Conservation (phyloP, 2,888 invertebrate species). For the Pteria penguin region DNA sequence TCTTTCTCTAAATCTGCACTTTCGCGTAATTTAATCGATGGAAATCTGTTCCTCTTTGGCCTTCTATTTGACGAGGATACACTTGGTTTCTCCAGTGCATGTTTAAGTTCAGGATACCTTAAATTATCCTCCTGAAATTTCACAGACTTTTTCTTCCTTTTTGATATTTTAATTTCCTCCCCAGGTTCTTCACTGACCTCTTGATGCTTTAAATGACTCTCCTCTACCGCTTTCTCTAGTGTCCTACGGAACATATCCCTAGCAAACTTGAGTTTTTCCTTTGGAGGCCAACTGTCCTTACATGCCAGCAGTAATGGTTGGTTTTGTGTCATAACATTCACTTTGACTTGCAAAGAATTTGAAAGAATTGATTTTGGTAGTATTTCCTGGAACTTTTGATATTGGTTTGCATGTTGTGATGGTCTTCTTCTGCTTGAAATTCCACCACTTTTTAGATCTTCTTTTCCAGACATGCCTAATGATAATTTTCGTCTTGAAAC, state of each 20-base stretch:
- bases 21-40: slow-evolving; percentile 21
- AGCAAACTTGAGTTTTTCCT: slow-evolving; percentile 62
- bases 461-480: slow-evolving; percentile 39
- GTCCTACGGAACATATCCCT: slow-evolving; percentile 58
- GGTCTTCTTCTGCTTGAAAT: not conserved
- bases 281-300: slow-evolving; percentile 50
- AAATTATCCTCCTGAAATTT: slow-evolving; percentile 31
- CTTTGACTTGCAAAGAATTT: not conserved
- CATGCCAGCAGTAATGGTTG: not conserved
- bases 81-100: slow-evolving; percentile 51
- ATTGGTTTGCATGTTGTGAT: no score
- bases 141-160: slow-evolving; percentile 19
- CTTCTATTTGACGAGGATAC: not conserved
- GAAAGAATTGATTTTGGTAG: not conserved
- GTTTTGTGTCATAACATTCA: not conserved
- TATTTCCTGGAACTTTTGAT: not conserved
- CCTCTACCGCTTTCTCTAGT: slow-evolving; percentile 57
- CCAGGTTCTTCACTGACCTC: not conserved
- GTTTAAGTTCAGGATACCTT: slow-evolving; percentile 57
- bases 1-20: slow-evolving; percentile 14
- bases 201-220: slow-evolving; percentile 1
- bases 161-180: not conserved
- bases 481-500: slow-evolving; percentile 54
- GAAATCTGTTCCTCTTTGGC: slow-evolving; percentile 8
- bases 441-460: not conserved